Conservation (phyloP, 2,113 vertebrate genomes). For the Tyrannus savana region DNA sequence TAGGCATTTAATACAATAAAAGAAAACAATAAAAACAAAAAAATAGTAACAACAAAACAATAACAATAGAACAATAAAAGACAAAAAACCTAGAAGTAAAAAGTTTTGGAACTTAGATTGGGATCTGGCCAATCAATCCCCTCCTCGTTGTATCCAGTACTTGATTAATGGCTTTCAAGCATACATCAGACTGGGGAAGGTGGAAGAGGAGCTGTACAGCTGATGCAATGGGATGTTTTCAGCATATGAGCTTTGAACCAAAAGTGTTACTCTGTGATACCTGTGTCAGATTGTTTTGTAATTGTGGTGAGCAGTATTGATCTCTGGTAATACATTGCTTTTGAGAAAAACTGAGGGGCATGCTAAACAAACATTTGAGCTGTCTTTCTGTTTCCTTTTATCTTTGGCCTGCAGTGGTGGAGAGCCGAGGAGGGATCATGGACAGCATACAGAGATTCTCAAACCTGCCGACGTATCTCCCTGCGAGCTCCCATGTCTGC, state of each 20-base stretch:
- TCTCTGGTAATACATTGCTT: background rate
- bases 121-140: background rate
- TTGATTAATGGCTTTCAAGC: background rate
- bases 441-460: conserved; percentile 84
- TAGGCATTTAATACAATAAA: background rate
- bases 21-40: background rate
- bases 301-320: background rate
- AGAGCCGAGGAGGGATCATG: conserved; percentile 70
- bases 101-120: background rate
- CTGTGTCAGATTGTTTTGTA: background rate
- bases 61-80: background rate
- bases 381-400: conserved; percentile 17
- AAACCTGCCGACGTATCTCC: conserved; percentile 87
- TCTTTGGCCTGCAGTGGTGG: conserved; percentile 72
- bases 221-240: background rate
- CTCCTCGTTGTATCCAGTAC: background rate
- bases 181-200: background rate
- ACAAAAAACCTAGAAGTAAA: background rate
- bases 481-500: conserved; percentile 78
- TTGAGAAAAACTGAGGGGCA: background rate
- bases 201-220: background rate
- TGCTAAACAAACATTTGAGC: conserved; percentile 7
- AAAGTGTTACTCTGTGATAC: background rate
- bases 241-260: background rate
- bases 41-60: too few relatives aligned